Conservation (phyloP, 2,113 vertebrate species). For the Eonycteris spelaea region DNA sequence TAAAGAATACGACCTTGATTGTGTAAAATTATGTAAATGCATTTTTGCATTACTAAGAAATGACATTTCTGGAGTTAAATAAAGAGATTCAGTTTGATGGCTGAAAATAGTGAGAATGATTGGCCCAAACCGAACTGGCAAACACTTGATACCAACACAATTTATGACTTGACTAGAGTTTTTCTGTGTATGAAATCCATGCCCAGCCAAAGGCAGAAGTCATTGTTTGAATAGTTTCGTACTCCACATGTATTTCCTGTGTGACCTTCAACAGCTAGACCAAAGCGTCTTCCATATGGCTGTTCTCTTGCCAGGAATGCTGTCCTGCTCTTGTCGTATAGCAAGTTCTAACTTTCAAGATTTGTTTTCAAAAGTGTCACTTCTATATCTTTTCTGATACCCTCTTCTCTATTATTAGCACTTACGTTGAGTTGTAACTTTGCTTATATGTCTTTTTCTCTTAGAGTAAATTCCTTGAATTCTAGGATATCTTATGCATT, state of each 20-base stretch:
- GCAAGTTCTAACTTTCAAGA: neutral
- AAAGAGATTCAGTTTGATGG: neutral
- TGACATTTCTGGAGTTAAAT: neutral
- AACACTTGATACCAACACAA: neutral
- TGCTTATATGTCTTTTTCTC: neutral
- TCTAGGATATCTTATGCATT: neutral
- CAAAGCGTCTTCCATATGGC: neutral
- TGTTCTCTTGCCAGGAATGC: neutral
- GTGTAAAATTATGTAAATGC: neutral
- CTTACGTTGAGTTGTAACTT: neutral
- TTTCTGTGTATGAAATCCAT: neutral
- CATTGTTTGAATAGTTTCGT: neutral
- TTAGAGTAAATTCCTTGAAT: neutral
- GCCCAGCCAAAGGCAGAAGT: neutral
- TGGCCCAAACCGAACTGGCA: neutral
- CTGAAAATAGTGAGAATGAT: neutral
- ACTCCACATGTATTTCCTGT: neutral
- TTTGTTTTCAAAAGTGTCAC: neutral
- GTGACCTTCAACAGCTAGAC: neutral
- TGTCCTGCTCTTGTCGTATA: neutral
- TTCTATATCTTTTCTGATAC: neutral
- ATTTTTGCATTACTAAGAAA: neutral
- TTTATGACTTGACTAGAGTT: neutral
- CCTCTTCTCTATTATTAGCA: neutral
- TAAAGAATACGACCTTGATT: neutral